These are phyloP conservation scores for Sarcophaga bullata DNA, from an alignment of 1,140 invertebrate species.

Conservation along the genomic window DNA sequence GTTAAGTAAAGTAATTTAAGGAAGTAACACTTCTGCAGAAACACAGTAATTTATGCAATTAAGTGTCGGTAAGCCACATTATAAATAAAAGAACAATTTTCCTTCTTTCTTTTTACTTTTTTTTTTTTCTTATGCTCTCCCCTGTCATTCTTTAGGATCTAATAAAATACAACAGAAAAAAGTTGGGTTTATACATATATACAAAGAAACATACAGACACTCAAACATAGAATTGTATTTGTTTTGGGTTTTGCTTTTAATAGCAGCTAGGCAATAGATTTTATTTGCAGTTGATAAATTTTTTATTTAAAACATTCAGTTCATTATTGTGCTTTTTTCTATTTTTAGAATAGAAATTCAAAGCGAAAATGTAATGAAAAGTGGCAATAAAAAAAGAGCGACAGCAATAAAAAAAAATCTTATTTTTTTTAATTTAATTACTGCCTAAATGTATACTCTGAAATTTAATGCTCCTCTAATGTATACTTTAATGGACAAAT, in stretches of 20 bases:
- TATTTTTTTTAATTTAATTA: slow-evolving; percentile 40
- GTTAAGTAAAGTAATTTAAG: not conserved
- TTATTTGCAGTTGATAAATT: slow-evolving; percentile 14
- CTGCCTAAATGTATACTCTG: slow-evolving; percentile 12
- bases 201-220: too few species aligned
- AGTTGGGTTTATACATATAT: not conserved
- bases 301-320: not conserved
- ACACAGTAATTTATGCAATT: slow-evolving; percentile 22
- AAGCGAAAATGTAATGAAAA: too few species aligned
- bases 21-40: not conserved
- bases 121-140: not conserved
- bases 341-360: too few species aligned
- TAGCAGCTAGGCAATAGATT: slow-evolving; percentile 1
- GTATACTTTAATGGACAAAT: not conserved
- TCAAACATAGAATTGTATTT: too few species aligned
- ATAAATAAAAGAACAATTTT: slow-evolving; percentile 2
- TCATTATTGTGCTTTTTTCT: not conserved
- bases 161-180: not conserved
- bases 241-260: too few species aligned
- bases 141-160: not conserved
- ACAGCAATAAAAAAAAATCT: not conserved
- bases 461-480: not conserved
- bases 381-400: too few species aligned
- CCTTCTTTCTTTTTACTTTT: too few species aligned
- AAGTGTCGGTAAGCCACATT: slow-evolving; percentile 23